phyloP scores from a whole-genome alignment of 2,888 invertebrate genomes.

The Cremastinae sp. region DNA sequence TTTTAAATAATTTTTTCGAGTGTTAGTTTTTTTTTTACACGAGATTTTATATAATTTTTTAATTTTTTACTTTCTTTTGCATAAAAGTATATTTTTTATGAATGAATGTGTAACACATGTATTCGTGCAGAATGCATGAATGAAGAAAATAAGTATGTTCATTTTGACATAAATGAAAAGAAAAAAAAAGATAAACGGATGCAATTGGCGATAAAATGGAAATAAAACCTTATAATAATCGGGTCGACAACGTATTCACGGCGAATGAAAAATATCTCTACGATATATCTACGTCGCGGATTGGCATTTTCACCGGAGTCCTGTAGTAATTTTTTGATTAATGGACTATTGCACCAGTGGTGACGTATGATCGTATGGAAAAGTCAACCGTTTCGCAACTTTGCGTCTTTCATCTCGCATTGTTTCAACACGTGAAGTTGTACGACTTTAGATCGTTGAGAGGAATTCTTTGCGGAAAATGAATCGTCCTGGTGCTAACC shows the following conservation, averaged over 20 bases:
- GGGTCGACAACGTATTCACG: not conserved
- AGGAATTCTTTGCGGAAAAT: constrained; percentile 14
- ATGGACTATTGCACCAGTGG: constrained; percentile 10
- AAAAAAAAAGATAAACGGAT: too few species aligned
- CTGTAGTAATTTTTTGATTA: constrained; percentile 14
- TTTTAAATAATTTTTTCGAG: too few species aligned
- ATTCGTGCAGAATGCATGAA: too few species aligned
- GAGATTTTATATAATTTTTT: too few species aligned
- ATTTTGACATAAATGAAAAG: too few species aligned
- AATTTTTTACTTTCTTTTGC: too few species aligned
- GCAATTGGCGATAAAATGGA: too few species aligned
- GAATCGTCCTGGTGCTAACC: not conserved
- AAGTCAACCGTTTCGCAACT: constrained; percentile 1
- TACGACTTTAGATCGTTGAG: constrained; percentile 10
- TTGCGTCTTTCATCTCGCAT: not conserved
- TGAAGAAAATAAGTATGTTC: too few species aligned
- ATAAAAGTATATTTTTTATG: too few species aligned
- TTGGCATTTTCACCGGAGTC: not conserved
- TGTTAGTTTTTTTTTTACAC: too few species aligned
- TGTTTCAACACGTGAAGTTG: constrained; percentile 36
- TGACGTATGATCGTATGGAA: constrained; percentile 15
- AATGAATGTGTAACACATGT: too few species aligned
- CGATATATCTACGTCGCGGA: not conserved
- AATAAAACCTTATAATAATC: too few species aligned
- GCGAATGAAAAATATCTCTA: not conserved